Percentiles rank a stretch among this genome's conserved stretches.
Evolutionary conservation across 37 sponge, comb jelly and placozoan genomes (phyloP).

Genomic region (Hexactinellida sp.): DNA sequence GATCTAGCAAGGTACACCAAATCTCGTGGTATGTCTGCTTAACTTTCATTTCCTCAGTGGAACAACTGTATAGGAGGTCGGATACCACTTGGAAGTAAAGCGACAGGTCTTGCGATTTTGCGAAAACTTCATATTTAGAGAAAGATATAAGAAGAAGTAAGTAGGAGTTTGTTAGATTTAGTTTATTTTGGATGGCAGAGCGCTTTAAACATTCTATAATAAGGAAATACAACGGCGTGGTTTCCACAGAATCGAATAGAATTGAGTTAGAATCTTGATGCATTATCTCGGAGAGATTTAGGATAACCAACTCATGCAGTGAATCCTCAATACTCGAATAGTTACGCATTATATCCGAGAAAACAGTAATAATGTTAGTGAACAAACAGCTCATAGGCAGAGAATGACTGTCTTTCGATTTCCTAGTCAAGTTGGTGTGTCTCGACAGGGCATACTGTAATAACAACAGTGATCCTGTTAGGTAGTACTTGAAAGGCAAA

Average conservation of each 20-base stretch:
- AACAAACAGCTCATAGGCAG: background rate
- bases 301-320: background rate
- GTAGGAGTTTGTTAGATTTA: background rate
- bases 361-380: background rate
- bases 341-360: background rate
- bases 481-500: background rate
- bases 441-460: background rate
- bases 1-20: background rate
- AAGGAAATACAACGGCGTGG: constrained; percentile 6
- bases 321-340: background rate
- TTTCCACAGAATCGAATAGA: background rate
- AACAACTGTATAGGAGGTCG: background rate
- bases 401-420: background rate
- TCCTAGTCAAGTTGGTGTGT: background rate
- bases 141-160: constrained; percentile 6
- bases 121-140: constrained; percentile 1
- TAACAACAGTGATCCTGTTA: background rate
- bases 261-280: background rate
- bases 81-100: background rate
- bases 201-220: background rate
- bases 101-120: constrained; percentile 3
- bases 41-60: background rate
- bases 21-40: background rate
- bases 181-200: background rate
- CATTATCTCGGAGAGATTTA: background rate